Percentiles rank a stretch among this genome's conserved stretches.
Conservation (phyloP, 2,797 vertebrate species). For the Pempheris klunzingeri region DNA sequence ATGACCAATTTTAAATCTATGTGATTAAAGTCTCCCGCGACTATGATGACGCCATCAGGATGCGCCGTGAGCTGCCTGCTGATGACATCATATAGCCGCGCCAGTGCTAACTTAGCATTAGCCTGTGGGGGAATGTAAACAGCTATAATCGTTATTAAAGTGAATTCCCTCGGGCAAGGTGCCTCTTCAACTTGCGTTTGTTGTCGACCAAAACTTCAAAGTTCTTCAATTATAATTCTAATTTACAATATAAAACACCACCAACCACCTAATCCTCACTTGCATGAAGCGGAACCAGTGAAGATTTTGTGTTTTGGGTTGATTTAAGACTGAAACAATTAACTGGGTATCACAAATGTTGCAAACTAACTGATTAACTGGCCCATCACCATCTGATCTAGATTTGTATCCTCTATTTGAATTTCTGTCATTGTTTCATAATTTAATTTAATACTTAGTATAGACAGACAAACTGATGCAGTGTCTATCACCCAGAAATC, state of each 20-base stretch:
- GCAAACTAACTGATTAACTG: background rate
- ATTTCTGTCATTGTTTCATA: too few relatives aligned
- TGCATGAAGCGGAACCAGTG: background rate
- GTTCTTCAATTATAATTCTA: background rate
- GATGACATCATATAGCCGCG: too few relatives aligned
- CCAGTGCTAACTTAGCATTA: too few relatives aligned
- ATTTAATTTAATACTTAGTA: background rate
- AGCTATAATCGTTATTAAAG: too few relatives aligned
- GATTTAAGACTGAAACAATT: background rate
- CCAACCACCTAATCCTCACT: background rate
- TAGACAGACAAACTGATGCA: background rate
- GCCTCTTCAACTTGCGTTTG: background rate
- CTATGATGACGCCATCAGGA: too few relatives aligned
- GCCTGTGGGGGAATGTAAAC: too few relatives aligned
- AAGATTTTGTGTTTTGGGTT: background rate
- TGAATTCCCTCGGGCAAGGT: too few relatives aligned
- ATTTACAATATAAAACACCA: background rate
- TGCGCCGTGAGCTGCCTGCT: too few relatives aligned
- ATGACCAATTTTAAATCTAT: too few relatives aligned
- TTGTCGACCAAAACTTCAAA: background rate
- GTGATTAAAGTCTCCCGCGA: too few relatives aligned
- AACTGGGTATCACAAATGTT: background rate
- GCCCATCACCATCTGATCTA: too few relatives aligned
- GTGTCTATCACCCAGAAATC: background rate
- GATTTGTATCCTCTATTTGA: too few relatives aligned